Base-by-base conservation (phyloP, 2,113 vertebrate genomes). In the Ageneiosus marmoratus region DNA sequence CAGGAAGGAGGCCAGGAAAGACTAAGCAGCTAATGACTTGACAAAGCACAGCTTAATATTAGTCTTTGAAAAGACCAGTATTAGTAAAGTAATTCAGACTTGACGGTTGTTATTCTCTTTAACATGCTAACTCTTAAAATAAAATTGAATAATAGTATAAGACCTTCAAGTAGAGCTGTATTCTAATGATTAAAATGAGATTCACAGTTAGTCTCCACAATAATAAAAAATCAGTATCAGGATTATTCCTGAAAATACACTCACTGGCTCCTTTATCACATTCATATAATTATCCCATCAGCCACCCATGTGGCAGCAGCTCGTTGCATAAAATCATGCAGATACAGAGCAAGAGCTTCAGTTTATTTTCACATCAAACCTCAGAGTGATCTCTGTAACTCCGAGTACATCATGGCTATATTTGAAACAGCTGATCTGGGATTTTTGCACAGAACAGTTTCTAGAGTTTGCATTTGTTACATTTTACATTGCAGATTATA, bases 1-100 rank as follows among this genome's bases (percentile, higher is more conserved):
- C 87, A 86, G 79, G 48, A 41, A 77, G 85, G 91, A 87, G 90
- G 91, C 89, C 89, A 81, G 87, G 69, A 89, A 82, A 41, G 60
- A 83, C 80, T 80, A 55, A 72, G 67, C 65, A 77, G 88, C 87
- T 74, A 83, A 86, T 63, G 32, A 27, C 80, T 48, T 82, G 53
- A 62, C 41, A 60, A 62, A 82, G 27, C 44, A n/a, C 44, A 18
- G n/a, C 15, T 41, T 72, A 56, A 73, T 72, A 13, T 22, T 27
- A 41, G 16, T 58, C 32, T 72, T 70, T 10, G 20, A 24, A 74
- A 62, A 62, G 18, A 27, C 1, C 32, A 41, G 73, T 32, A 22
- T 51, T 29, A 32, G 20, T 75, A 32, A 75, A 75, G 50, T 3
- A 73, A 12, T 10, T 73, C 70, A 50, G n/a, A 22, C 10, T 22